Conservation (phyloP, 2,113 vertebrate genomes). For the Pachycephala philippinensis region DNA sequence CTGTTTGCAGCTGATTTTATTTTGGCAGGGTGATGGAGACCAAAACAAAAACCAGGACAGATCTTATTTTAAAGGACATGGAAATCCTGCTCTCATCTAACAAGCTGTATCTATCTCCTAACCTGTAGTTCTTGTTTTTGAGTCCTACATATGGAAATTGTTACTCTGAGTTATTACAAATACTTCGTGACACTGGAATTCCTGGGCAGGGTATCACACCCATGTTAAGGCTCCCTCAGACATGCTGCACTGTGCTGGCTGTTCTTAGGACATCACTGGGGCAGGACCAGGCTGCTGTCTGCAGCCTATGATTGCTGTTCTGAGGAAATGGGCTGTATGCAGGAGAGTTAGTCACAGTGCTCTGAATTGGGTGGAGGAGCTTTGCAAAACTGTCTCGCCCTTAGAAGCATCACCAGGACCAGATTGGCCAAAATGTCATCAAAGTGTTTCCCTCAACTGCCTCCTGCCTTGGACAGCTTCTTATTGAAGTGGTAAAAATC, state of each 20-base stretch:
- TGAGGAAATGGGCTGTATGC: neutral
- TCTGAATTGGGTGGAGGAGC: neutral
- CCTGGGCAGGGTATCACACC: neutral
- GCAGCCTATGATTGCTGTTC: neutral
- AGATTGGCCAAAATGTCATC: neutral
- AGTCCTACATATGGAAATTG: constrained; percentile 43
- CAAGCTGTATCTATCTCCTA: neutral
- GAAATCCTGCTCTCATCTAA: constrained; percentile 14
- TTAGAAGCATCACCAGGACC: neutral
- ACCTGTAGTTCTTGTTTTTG: constrained; percentile 25
- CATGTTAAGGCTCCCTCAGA: neutral
- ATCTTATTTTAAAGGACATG: neutral
- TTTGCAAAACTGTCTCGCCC: neutral
- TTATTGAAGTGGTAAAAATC: neutral
- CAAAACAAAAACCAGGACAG: neutral
- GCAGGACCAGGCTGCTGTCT: neutral
- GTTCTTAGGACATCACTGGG: neutral
- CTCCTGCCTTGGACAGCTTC: neutral
- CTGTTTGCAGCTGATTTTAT: neutral
- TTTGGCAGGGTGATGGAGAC: neutral
- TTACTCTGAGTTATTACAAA: constrained; percentile 37
- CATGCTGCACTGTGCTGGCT: neutral
- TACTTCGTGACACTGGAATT: constrained; percentile 37
- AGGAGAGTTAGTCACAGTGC: neutral
- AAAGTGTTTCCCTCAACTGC: neutral